A percentile compares a stretch with the other conserved stretches of the same genome.
Evolutionary conservation across 2,113 vertebrate genomes (phyloP).

Genomic region (Phalacrocorax brasilianus): DNA sequence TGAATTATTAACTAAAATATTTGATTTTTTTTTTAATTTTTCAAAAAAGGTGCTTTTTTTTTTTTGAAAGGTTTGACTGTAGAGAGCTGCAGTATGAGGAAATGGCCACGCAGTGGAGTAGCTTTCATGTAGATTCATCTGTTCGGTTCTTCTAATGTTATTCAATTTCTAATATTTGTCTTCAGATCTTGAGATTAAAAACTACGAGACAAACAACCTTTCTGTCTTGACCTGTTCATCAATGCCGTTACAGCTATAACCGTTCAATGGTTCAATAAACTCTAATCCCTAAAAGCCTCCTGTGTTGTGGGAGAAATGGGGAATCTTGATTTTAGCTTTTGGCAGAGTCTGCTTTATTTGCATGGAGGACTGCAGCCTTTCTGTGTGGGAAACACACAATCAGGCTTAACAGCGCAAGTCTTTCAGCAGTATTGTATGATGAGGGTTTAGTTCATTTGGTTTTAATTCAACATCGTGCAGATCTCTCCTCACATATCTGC

Average conservation of each 20-base stretch:
- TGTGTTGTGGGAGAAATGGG: background rate
- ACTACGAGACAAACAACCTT: background rate
- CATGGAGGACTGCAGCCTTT: background rate
- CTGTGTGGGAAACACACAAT: background rate
- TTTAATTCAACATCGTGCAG: background rate
- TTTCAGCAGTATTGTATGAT: background rate
- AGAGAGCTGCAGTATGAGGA: background rate
- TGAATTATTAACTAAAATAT: background rate
- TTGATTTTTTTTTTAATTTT: background rate
- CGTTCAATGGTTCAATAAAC: rapidly evolving
- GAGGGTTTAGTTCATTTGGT: background rate
- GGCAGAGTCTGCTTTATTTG: background rate
- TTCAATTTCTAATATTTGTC: background rate
- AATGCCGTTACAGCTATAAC: background rate
- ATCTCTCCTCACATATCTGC: rapidly evolving
- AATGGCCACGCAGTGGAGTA: background rate
- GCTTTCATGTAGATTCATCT: background rate
- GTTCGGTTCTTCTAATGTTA: background rate
- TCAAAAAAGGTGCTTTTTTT: background rate
- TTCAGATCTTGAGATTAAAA: background rate
- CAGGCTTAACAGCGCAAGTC: background rate
- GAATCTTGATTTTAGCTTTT: background rate
- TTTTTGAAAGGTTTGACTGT: background rate
- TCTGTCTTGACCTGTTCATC: background rate
- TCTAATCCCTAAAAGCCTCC: background rate